Percentiles rank a stretch among this genome's conserved stretches.
Evolutionary conservation across 2,113 vertebrate genomes (phyloP).

Genomic region (Catharus bicknelli): DNA sequence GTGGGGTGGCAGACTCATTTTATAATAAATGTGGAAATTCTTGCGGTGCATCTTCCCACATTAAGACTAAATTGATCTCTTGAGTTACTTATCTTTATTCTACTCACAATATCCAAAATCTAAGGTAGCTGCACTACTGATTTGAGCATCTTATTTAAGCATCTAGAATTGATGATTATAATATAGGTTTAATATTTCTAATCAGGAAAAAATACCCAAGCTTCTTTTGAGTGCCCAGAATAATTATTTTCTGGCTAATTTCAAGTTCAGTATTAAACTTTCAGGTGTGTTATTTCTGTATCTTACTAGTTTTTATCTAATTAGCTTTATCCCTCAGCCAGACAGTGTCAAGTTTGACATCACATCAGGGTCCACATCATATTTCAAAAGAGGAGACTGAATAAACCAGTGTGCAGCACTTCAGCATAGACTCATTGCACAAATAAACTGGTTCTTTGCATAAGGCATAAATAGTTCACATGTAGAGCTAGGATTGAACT

Average conservation of each 20-base stretch:
- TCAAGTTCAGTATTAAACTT: not conserved
- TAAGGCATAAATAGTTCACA: not conserved
- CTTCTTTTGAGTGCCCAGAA: not conserved
- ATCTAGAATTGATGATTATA: not conserved
- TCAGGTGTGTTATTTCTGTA: not conserved
- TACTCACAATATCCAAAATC: not conserved
- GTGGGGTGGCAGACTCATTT: not conserved
- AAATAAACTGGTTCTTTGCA: not conserved
- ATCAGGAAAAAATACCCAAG: not conserved
- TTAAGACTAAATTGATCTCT: not conserved
- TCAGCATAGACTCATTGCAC: not conserved
- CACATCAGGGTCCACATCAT: not conserved
- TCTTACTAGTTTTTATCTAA: not conserved
- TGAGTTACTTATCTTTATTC: not conserved
- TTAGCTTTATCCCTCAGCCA: not conserved
- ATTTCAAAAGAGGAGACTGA: not conserved
- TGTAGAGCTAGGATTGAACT: not conserved
- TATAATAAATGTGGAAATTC: not conserved
- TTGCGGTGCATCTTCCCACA: not conserved
- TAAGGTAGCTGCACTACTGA: not conserved
- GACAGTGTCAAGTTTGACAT: not conserved
- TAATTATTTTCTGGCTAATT: not conserved
- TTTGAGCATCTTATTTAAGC: not conserved
- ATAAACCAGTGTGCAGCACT: not conserved
- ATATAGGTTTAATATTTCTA: not conserved